Evolutionary conservation across 2,113 vertebrate species (phyloP).

Genomic region (Prinia subflava): DNA sequence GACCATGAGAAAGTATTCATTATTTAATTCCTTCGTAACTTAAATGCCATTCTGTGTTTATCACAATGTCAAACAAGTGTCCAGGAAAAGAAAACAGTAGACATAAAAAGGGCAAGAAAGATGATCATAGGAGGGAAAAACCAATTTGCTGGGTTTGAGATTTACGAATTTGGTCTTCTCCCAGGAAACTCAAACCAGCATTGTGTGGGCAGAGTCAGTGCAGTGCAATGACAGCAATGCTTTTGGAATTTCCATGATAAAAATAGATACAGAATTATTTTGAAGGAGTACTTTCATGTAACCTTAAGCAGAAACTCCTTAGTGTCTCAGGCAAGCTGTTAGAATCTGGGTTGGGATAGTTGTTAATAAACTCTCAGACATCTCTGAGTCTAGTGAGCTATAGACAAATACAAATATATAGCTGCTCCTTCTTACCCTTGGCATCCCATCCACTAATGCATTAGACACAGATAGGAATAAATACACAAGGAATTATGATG

Average conservation of each 20-base stretch:
- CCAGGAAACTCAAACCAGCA: neutral
- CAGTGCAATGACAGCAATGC: neutral
- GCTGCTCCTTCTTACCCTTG: neutral
- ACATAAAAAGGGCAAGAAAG: neutral
- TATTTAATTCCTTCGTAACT: neutral
- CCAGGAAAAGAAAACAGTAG: neutral
- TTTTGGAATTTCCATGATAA: neutral
- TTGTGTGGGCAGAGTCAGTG: neutral
- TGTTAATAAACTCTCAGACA: neutral
- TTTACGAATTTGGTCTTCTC: neutral
- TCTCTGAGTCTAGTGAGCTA: neutral
- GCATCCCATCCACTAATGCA: neutral
- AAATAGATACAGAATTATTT: neutral
- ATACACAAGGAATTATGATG: neutral
- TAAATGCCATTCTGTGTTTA: neutral
- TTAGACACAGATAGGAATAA: neutral
- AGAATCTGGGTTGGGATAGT: neutral
- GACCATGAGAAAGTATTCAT: neutral
- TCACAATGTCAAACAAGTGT: neutral
- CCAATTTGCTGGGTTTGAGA: neutral
- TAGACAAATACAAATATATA: neutral
- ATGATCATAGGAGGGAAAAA: neutral
- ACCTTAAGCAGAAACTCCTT: neutral
- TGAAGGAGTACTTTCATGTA: neutral
- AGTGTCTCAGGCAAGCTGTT: neutral